phyloP scores from a whole-genome alignment of 2,888 invertebrate genomes.

The Crepidodera aurea region DNA sequence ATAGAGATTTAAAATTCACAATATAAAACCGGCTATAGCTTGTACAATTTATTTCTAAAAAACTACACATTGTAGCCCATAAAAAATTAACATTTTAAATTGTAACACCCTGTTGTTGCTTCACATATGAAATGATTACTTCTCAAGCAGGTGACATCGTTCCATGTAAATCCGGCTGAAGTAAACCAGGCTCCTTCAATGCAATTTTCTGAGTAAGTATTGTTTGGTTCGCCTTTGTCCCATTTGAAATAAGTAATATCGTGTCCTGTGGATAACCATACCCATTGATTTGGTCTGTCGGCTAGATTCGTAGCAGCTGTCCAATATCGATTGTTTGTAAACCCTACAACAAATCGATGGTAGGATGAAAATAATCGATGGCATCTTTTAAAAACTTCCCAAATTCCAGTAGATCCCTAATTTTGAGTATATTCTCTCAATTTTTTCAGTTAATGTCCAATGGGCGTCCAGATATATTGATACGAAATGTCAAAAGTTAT shows the following conservation, averaged over 20 bases:
- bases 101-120: slow-evolving; percentile 7
- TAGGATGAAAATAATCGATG: too few relatives aligned
- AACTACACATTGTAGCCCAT: too few relatives aligned
- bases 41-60: too few relatives aligned
- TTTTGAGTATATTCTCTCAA: too few relatives aligned
- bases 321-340: slow-evolving; percentile 27
- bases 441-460: too few relatives aligned
- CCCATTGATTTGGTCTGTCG: slow-evolving; percentile 18
- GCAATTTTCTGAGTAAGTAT: slow-evolving; percentile 22
- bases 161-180: slow-evolving; percentile 25
- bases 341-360: slow-evolving; percentile 10
- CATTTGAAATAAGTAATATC: slow-evolving; percentile 25
- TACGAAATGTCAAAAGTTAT: too few relatives aligned
- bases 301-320: slow-evolving; percentile 29
- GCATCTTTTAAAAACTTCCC: too few relatives aligned
- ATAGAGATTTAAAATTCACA: too few relatives aligned
- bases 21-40: too few relatives aligned
- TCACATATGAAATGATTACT: slow-evolving; percentile 26
- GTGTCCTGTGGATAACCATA: slow-evolving; percentile 27
- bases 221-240: slow-evolving; percentile 23
- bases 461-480: too few relatives aligned
- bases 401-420: too few relatives aligned
- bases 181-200: slow-evolving; percentile 21
- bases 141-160: slow-evolving; percentile 22
- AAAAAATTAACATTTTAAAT: not conserved